Base-by-base conservation (phyloP, 2,888 invertebrate species). In the Aplocera efformata region DNA sequence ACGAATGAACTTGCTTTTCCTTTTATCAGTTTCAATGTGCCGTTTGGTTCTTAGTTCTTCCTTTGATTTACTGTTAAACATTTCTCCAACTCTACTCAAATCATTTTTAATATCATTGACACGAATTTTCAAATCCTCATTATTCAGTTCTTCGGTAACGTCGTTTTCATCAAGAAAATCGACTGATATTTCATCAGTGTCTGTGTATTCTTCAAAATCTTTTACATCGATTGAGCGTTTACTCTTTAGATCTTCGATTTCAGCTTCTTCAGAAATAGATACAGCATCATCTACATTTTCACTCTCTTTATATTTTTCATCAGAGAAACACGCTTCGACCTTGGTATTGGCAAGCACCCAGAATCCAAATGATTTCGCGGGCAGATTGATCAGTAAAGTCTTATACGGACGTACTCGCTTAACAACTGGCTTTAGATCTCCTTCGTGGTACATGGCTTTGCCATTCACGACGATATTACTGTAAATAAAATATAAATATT, bases 291-390 rank as follows among this genome's bases (percentile, higher is more conserved):
- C 42, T 6, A 37, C 17, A 1, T 37, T 26, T 26, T 33, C 29
- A 10, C 53, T 61, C 10, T 55, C 61, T 21, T 65, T 53, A 6
- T 32, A 43, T 6, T 43, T 55, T 7, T 58, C 46, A 4, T 64
- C 56, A 17, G 64, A 59, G 9, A 46, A 40, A 48, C 93, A 93
- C 9, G 91, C 90, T 33, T 90, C 84, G 11, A 92, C 76, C 62
- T 91, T 90, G 0, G 92, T 91, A 35, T 89, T 90, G 0, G 94
- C 92, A 7, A 95, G 66, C 0, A 94, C 92, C 91, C 94, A 94
- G 69, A 95, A 95, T 0, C 92, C 93, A 29, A 95, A 90, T 0
- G 93, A 91, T 58, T 90, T 90, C 0, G 92, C 83, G 1, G 94
- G 93, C 1, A 94, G 64, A 29, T 86, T 86, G 8, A 94, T 67